A percentile compares a stretch with the other conserved stretches of the same genome.
Evolutionary conservation across 2,797 vertebrate species (phyloP).

Genomic region (Coilia nasus): DNA sequence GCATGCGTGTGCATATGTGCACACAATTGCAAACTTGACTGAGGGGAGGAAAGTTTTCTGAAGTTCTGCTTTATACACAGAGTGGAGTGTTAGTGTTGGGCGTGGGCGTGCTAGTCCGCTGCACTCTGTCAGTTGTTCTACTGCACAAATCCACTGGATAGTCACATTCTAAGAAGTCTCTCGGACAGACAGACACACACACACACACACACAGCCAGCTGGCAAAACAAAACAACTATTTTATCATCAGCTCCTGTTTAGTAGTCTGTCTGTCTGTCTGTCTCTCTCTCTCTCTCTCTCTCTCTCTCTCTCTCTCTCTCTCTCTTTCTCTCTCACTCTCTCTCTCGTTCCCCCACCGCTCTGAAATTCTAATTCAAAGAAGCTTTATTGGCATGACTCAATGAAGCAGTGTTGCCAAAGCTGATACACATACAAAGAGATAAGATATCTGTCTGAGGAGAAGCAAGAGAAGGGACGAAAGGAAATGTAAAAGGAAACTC

Average conservation of each 20-base stretch:
- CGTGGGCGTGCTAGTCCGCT: background rate
- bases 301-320: background rate
- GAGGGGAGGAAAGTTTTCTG: background rate
- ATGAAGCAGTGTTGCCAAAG: too few species aligned
- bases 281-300: conserved; percentile 49
- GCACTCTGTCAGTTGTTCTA: too few species aligned
- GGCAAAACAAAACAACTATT: background rate
- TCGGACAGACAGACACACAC: background rate
- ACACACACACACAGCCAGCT: conserved; percentile 29
- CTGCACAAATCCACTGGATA: background rate
- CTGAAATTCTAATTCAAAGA: too few species aligned
- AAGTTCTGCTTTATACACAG: background rate
- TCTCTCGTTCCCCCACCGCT: too few species aligned
- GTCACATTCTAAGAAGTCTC: background rate
- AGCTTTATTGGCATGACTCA: too few species aligned
- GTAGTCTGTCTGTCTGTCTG: background rate
- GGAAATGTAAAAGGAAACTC: too few species aligned
- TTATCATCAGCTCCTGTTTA: background rate
- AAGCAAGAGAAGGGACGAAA: too few species aligned
- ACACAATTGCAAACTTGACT: background rate
- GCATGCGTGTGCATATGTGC: background rate
- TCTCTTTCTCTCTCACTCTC: too few species aligned
- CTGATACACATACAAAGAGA: too few species aligned
- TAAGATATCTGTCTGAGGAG: too few species aligned
- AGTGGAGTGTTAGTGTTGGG: background rate